These are phyloP conservation scores for Andrena bicolor DNA, from an alignment of 2,888 invertebrate genomes.

Conservation along the genomic window DNA sequence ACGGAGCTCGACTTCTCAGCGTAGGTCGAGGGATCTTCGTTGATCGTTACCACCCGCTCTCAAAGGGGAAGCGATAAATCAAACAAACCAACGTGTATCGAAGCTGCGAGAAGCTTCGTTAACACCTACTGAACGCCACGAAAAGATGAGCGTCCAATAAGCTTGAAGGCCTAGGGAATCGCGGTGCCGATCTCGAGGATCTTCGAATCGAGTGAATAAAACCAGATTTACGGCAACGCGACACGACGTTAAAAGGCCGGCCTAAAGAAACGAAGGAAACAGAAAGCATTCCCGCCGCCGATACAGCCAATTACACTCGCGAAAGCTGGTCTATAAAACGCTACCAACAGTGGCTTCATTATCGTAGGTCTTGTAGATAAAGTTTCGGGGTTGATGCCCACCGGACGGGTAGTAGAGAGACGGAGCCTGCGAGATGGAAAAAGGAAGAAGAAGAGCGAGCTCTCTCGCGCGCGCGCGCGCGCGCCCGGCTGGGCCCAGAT, in stretches of 20 bases:
- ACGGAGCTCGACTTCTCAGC: background rate
- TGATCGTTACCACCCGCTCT: conserved; percentile 17
- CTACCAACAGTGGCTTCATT: conserved; percentile 80
- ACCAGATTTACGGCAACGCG: conserved; percentile 19
- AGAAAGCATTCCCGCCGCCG: background rate
- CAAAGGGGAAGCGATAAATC: conserved; percentile 1
- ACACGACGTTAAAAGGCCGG: background rate
- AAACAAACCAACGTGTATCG: conserved; percentile 2
- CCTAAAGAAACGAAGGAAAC: background rate
- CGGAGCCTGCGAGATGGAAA: conserved; percentile 39
- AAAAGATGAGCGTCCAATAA: background rate
- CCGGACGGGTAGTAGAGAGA: conserved; percentile 57
- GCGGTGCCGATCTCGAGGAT: conserved; percentile 10
- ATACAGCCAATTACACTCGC: conserved; percentile 29
- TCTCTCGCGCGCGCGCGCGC: background rate
- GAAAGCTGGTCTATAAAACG: conserved; percentile 25
- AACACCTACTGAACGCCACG: conserved; percentile 2
- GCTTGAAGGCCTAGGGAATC: background rate
- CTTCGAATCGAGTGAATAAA: conserved; percentile 16
- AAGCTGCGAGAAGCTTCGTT: background rate
- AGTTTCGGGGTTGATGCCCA: conserved; percentile 67
- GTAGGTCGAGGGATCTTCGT: background rate
- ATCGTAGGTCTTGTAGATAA: conserved; percentile 51
- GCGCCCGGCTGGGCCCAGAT: conserved; percentile 33
- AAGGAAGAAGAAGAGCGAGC: conserved; percentile 32